phyloP scores from a whole-genome alignment of 2,797 vertebrate species.

The Myotis daubentonii region DNA sequence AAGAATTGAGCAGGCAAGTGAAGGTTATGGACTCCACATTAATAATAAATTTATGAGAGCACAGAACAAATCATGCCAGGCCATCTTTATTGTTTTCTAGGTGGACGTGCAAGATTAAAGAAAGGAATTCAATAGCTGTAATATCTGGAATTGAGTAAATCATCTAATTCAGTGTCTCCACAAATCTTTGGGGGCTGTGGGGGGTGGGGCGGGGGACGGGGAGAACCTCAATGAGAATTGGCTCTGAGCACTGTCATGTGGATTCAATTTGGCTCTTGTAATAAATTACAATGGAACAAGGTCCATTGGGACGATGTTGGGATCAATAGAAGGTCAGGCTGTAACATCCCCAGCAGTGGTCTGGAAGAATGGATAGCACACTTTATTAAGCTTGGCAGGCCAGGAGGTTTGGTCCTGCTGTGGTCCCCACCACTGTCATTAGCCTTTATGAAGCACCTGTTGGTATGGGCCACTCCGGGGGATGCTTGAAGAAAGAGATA shows the following conservation, averaged over 20 bases:
- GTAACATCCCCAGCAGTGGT: conserved; percentile 79
- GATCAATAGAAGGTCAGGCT: conserved; percentile 81
- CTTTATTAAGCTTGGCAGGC: conserved; percentile 78
- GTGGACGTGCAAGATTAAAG: conserved; percentile 79
- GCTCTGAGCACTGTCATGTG: conserved; percentile 79
- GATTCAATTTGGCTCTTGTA: conserved; percentile 81
- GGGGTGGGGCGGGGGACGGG: not conserved
- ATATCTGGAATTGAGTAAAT: conserved; percentile 83
- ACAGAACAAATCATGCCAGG: conserved; percentile 74
- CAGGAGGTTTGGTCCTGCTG: conserved; percentile 48
- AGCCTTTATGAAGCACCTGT: conserved; percentile 61
- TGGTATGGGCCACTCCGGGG: not conserved
- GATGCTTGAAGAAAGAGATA: not conserved
- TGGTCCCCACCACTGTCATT: conserved; percentile 53
- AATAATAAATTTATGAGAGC: conserved; percentile 72
- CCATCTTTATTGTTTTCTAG: conserved; percentile 77
- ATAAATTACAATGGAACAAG: conserved; percentile 79
- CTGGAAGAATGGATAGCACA: conserved; percentile 72
- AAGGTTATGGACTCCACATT: conserved; percentile 73
- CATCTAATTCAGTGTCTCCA: conserved; percentile 78
- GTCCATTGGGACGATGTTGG: conserved; percentile 75
- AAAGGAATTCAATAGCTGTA: conserved; percentile 80
- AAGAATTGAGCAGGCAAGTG: conserved; percentile 67
- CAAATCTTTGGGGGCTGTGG: conserved; percentile 75
- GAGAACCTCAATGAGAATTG: conserved; percentile 74